Conservation (phyloP, 2,113 vertebrate genomes). For the Dinomys branickii region DNA sequence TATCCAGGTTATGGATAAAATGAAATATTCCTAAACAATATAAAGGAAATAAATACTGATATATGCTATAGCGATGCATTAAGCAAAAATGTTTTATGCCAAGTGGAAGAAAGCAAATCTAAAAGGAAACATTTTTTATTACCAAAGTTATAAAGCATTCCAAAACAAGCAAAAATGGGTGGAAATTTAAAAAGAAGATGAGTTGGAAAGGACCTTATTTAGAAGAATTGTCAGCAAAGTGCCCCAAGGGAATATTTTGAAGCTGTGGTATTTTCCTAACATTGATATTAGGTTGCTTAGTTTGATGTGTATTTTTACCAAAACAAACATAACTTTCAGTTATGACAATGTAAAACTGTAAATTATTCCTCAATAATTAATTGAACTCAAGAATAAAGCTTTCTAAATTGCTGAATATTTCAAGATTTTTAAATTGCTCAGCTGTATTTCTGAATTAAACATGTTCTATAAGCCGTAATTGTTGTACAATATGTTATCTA, state of each 20-base stretch:
- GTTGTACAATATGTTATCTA: neutral
- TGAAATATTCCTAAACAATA: neutral
- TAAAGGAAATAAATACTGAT: neutral
- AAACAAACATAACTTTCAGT: neutral
- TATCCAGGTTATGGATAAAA: neutral
- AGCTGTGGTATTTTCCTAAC: neutral
- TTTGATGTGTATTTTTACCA: neutral
- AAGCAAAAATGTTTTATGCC: neutral
- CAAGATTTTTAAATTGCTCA: neutral
- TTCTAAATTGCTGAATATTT: neutral
- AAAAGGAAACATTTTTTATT: neutral
- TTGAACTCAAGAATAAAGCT: neutral
- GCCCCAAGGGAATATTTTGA: neutral
- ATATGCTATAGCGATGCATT: neutral
- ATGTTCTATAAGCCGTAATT: neutral
- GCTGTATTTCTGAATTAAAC: neutral
- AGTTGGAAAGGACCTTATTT: neutral
- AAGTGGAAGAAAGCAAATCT: neutral
- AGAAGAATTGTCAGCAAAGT: neutral
- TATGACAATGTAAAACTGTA: neutral
- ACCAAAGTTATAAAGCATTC: neutral
- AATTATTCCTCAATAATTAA: neutral
- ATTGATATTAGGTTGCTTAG: neutral
- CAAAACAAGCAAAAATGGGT: neutral
- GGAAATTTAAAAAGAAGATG: neutral